Evolutionary conservation across 2,888 invertebrate genomes (phyloP).

Genomic region (Polyploca ridens): DNA sequence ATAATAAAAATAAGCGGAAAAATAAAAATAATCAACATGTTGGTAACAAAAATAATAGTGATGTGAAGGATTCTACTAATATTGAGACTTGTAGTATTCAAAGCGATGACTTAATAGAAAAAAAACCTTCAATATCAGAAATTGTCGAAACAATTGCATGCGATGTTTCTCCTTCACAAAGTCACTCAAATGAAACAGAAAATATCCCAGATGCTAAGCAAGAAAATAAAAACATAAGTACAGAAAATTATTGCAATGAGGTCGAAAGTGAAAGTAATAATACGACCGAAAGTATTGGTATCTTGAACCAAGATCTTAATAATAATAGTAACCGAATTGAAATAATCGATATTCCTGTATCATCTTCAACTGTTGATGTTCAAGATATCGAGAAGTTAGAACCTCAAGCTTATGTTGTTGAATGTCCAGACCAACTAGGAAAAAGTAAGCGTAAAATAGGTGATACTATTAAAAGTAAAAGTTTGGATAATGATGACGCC

Average conservation of each 20-base stretch:
- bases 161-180: neutral
- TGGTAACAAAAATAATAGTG: slow-evolving; percentile 49
- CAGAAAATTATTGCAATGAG: slow-evolving; percentile 2
- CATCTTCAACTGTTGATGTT: slow-evolving; percentile 14
- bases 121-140: neutral
- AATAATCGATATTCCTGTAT: slow-evolving; percentile 19
- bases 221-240: neutral
- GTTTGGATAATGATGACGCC: slow-evolving; percentile 75
- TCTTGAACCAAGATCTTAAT: slow-evolving; percentile 51
- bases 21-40: slow-evolving; percentile 66
- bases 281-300: slow-evolving; percentile 23
- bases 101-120: slow-evolving; percentile 27
- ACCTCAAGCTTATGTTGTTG: slow-evolving; percentile 62
- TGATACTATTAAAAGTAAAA: slow-evolving; percentile 72
- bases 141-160: neutral
- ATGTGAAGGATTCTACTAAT: slow-evolving; percentile 41
- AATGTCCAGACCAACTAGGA: slow-evolving; percentile 68
- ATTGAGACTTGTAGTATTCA: slow-evolving; percentile 41
- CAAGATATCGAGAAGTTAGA: slow-evolving; percentile 17
- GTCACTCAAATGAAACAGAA: neutral
- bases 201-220: neutral
- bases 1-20: slow-evolving; percentile 78
- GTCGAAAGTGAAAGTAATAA: slow-evolving; percentile 22
- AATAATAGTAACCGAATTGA: slow-evolving; percentile 46
- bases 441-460: slow-evolving; percentile 64